These are phyloP conservation scores for Chamaetylas fuelleborni DNA, from an alignment of 2,113 vertebrate species.

Conservation along the genomic window DNA sequence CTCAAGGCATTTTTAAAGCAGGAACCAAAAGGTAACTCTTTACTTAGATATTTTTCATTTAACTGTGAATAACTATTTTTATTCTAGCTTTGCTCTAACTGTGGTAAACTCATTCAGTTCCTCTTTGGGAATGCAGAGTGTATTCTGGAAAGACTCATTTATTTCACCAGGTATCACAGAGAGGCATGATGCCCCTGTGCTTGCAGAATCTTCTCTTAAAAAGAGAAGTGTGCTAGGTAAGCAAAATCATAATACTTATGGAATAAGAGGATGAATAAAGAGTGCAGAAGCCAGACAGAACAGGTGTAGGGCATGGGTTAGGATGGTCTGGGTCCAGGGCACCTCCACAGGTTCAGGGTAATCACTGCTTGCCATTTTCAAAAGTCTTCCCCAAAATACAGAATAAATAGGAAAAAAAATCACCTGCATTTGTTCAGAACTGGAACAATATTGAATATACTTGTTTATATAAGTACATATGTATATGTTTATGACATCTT, in stretches of 20 bases:
- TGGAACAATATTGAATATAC: not conserved
- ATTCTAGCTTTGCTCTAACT: not conserved
- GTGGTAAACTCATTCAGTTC: not conserved
- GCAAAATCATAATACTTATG: not conserved
- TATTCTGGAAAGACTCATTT: not conserved
- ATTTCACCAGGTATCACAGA: not conserved
- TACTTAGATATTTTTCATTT: not conserved
- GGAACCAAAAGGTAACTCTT: not conserved
- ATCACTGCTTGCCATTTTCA: not conserved
- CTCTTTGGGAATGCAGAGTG: not conserved
- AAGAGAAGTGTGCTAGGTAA: not conserved
- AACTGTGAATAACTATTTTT: not conserved
- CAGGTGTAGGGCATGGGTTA: accelerated
- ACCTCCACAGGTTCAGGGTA: not conserved
- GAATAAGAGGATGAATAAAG: not conserved
- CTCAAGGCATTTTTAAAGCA: not conserved
- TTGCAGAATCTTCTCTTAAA: not conserved
- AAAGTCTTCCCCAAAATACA: not conserved
- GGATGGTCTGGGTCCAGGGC: not conserved
- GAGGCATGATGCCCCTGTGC: not conserved
- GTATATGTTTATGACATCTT: not conserved
- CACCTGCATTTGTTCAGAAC: not conserved
- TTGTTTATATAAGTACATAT: not conserved
- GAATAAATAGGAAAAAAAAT: not conserved
- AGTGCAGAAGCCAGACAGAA: not conserved